Evolutionary conservation across 2,888 invertebrate species (phyloP).

Genomic region (Bellardia pandia): DNA sequence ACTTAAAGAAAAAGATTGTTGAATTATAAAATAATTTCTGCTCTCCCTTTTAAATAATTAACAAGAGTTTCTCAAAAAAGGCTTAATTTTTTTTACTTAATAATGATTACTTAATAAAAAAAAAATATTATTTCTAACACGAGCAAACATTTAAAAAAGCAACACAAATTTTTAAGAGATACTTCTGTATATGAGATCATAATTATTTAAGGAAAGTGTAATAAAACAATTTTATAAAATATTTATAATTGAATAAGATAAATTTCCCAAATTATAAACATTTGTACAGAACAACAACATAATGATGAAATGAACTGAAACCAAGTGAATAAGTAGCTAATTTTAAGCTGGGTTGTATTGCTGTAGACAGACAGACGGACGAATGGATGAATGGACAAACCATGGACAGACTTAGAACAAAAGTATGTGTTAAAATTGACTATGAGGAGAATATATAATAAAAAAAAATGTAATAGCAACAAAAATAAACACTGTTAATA

Average conservation of each 20-base stretch:
- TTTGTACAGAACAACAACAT: neutral
- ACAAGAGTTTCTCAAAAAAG: no score
- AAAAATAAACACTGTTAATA: conserved; percentile 2
- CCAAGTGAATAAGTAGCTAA: conserved; percentile 38
- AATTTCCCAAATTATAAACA: conserved; percentile 40
- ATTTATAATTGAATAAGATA: conserved; percentile 46
- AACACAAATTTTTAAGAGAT: conserved; percentile 23
- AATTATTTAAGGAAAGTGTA: conserved; percentile 62
- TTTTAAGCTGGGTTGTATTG: conserved; percentile 27
- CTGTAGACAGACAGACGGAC: neutral
- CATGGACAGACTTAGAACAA: conserved; percentile 5
- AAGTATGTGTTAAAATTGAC: conserved; percentile 42
- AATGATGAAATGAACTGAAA: conserved; percentile 4
- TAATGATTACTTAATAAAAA: neutral
- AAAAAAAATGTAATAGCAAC: conserved; percentile 42
- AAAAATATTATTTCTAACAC: conserved; percentile 27
- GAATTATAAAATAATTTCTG: no score
- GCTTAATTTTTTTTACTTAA: neutral
- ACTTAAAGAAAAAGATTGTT: neutral
- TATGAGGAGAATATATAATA: conserved; percentile 25
- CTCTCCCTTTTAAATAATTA: no score
- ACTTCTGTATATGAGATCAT: conserved; percentile 67
- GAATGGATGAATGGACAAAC: neutral
- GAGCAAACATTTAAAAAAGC: neutral
- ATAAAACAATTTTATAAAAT: conserved; percentile 4